Conservation (phyloP, 1,140 invertebrate species). For the Pseudobourletiella spinata region DNA sequence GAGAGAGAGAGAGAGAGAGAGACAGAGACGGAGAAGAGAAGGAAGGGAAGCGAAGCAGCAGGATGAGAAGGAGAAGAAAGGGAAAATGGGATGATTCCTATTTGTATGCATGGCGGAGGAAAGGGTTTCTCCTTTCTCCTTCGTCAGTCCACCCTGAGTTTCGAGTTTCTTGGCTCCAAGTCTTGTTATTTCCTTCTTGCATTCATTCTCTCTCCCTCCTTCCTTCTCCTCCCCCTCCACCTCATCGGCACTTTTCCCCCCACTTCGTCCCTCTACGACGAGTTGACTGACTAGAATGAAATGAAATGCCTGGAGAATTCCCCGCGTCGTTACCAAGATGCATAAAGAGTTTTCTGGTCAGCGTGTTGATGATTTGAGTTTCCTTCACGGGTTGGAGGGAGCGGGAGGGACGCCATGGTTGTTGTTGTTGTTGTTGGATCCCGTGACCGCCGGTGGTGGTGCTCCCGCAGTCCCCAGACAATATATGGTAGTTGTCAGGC, state of each 20-base stretch:
- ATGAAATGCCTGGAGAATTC: constrained; percentile 20
- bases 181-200: background rate
- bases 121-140: constrained; percentile 16
- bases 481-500: background rate
- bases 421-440: too few relatives aligned
- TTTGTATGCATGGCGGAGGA: constrained; percentile 27
- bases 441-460: too few relatives aligned
- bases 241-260: background rate
- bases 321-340: constrained; percentile 8
- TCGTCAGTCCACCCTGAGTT: background rate
- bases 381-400: background rate
- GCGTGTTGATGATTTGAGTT: constrained; percentile 5
- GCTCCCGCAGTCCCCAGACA: too few relatives aligned
- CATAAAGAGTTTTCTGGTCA: constrained; percentile 5
- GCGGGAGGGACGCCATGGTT: background rate
- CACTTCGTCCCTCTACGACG: background rate
- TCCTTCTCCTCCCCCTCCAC: background rate
- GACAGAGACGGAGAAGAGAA: background rate
- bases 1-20: background rate
- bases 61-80: constrained; percentile 5
- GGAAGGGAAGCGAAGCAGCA: constrained; percentile 22
- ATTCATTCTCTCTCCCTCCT: background rate
- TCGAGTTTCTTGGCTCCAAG: background rate
- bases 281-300: background rate
- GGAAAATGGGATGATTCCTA: constrained; percentile 25